These are phyloP conservation scores for Platycercus adscitus DNA, from an alignment of 2,113 vertebrate species.

Conservation along the genomic window DNA sequence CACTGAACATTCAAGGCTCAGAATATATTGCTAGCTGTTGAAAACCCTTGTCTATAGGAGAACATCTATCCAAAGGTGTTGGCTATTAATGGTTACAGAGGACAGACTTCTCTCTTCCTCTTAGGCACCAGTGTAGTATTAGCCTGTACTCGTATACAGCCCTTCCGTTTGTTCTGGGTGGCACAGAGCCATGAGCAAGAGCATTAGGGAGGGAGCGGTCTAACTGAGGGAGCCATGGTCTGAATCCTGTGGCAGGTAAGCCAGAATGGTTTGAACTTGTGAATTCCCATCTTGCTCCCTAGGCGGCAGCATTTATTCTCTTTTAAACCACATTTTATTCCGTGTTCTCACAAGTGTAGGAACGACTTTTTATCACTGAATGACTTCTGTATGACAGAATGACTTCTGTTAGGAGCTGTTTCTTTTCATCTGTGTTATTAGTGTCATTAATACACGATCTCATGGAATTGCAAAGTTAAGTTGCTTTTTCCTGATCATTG, in stretches of 20 bases:
- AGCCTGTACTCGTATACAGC: not conserved
- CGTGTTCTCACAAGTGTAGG: not conserved
- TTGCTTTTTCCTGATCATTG: not conserved
- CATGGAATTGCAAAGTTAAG: not conserved
- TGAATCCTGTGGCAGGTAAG: not conserved
- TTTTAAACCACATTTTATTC: not conserved
- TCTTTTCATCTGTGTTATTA: not conserved
- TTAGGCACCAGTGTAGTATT: no score
- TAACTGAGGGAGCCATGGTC: not conserved
- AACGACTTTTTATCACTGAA: not conserved
- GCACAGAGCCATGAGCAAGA: not conserved
- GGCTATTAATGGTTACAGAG: not conserved
- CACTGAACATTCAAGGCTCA: not conserved
- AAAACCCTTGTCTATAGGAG: not conserved
- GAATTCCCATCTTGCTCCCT: not conserved
- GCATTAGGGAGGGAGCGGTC: not conserved
- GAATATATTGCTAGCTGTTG: not conserved
- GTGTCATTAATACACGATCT: not conserved
- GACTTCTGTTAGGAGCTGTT: not conserved
- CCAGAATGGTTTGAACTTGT: not conserved
- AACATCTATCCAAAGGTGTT: not conserved
- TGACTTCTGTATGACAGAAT: no score
- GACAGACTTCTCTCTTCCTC: not conserved
- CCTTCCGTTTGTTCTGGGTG: not conserved
- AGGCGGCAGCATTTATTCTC: constrained; percentile 44